phyloP scores from a whole-genome alignment of 2,797 vertebrate genomes.

The Siniperca scherzeri region DNA sequence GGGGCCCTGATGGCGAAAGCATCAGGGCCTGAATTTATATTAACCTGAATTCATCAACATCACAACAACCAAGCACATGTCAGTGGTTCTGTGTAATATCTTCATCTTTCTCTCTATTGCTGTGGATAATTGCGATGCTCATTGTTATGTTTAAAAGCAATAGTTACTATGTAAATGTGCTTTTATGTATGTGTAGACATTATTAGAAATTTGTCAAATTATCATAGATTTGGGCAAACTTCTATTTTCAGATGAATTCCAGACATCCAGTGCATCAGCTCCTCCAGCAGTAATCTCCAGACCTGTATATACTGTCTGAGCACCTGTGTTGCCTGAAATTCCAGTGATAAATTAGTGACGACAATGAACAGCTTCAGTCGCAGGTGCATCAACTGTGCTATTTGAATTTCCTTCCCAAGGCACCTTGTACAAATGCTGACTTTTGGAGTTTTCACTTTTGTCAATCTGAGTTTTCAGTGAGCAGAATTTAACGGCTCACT shows the following conservation, averaged over 20 bases:
- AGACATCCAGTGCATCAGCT: slow-evolving; percentile 22
- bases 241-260: neutral
- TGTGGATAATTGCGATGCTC: neutral
- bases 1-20: too few relatives aligned
- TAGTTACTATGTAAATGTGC: neutral
- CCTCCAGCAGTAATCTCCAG: slow-evolving; percentile 33
- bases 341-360: slow-evolving; percentile 68
- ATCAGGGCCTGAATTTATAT: too few relatives aligned
- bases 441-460: slow-evolving; percentile 56
- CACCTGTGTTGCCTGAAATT: slow-evolving; percentile 68
- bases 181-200: neutral
- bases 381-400: slow-evolving; percentile 71
- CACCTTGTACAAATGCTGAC: slow-evolving; percentile 57
- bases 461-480: slow-evolving; percentile 52
- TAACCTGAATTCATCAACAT: neutral
- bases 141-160: neutral
- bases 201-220: neutral
- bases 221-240: neutral
- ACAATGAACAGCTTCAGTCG: slow-evolving; percentile 59
- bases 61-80: neutral
- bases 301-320: slow-evolving; percentile 25
- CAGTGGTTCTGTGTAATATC: neutral
- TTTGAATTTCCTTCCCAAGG: slow-evolving; percentile 59
- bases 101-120: neutral
- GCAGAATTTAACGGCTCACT: slow-evolving; percentile 29